phyloP scores from a whole-genome alignment of 2,797 vertebrate species.

The Odontamblyopus lacepedii region DNA sequence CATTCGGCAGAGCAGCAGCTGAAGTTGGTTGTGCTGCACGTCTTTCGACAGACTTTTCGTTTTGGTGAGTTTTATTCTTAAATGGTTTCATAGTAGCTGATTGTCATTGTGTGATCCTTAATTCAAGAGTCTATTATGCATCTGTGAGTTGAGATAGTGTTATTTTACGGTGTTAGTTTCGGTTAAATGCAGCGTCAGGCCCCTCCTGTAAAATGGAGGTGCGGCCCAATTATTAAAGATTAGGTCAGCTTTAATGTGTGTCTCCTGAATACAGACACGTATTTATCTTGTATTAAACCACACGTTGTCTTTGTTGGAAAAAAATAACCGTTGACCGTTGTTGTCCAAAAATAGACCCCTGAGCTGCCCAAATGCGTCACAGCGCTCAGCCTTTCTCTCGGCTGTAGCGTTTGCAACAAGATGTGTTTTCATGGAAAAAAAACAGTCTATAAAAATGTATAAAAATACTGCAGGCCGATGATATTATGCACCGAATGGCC shows the following conservation, averaged over 20 bases:
- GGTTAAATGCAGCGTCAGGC: background rate
- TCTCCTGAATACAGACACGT: background rate
- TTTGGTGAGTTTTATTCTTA: slow-evolving; percentile 1
- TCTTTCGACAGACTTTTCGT: background rate
- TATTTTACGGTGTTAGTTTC: background rate
- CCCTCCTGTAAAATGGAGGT: background rate
- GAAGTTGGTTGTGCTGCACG: slow-evolving; percentile 13
- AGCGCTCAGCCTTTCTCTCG: background rate
- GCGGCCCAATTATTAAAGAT: background rate
- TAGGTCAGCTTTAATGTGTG: background rate
- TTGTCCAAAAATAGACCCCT: slow-evolving; percentile 43
- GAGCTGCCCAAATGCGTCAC: background rate
- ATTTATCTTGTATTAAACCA: no score
- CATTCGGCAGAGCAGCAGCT: slow-evolving; percentile 6
- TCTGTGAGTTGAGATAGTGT: background rate
- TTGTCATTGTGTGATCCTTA: background rate
- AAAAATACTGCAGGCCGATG: background rate
- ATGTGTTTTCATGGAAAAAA: background rate
- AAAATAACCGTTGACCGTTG: background rate
- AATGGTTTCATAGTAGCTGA: background rate
- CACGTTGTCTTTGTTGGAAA: background rate
- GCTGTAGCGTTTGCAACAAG: background rate
- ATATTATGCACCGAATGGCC: background rate
- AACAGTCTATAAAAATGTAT: background rate
- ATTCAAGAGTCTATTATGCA: background rate